A percentile compares a stretch with the other conserved stretches of the same genome.
These are phyloP conservation scores for Trinorchestia longiramus DNA, from an alignment of 1,140 invertebrate species.

Conservation along the genomic window DNA sequence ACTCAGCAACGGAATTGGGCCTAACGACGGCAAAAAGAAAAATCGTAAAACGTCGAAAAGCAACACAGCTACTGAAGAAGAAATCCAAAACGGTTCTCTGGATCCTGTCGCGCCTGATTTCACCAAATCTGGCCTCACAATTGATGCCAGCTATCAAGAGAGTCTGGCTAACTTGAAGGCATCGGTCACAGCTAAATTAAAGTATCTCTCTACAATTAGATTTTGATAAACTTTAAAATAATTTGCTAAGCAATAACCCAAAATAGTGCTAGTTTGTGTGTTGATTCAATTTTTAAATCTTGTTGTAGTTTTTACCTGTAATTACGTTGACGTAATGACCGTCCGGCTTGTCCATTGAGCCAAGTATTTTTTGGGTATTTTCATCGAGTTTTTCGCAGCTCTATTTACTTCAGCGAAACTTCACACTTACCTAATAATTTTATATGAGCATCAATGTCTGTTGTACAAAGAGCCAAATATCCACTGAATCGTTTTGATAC, in stretches of 20 bases:
- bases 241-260: slow-evolving; percentile 19
- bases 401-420: not conserved
- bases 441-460: not conserved
- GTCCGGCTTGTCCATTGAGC: not conserved
- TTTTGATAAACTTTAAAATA: not conserved
- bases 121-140: slow-evolving; percentile 4
- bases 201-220: slow-evolving; percentile 32
- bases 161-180: slow-evolving; percentile 16
- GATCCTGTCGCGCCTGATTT: slow-evolving; percentile 7
- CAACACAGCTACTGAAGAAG: not conserved
- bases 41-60: not conserved
- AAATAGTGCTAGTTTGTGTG: not conserved
- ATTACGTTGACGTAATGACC: not conserved
- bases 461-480: not conserved
- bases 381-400: not conserved
- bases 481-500: not conserved
- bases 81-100: not conserved
- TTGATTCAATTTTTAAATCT: not conserved
- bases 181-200: slow-evolving; percentile 26
- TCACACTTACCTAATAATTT: not conserved
- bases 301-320: not conserved
- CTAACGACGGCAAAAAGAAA: not conserved
- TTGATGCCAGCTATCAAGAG: slow-evolving; percentile 40
- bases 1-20: not conserved
- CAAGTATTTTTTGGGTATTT: not conserved